phyloP scores from a whole-genome alignment of 2,888 invertebrate genomes.

The Drosophila kanekoi region DNA sequence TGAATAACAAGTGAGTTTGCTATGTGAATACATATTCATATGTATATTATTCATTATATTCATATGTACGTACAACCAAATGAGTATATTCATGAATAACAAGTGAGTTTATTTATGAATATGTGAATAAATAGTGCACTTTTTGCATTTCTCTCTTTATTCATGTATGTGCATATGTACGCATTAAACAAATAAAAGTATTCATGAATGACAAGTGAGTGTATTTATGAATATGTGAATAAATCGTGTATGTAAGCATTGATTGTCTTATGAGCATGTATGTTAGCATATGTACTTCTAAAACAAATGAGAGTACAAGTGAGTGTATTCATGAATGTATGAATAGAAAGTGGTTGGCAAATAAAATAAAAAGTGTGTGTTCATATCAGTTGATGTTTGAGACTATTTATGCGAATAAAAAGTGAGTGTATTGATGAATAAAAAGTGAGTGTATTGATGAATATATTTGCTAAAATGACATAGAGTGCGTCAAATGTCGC shows the following conservation, averaged over 20 bases:
- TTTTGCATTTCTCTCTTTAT: background rate
- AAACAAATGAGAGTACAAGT: conserved; percentile 1
- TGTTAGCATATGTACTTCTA: background rate
- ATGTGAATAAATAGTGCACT: background rate
- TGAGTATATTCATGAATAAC: conserved; percentile 18
- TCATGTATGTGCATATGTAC: background rate
- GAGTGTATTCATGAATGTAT: conserved; percentile 23
- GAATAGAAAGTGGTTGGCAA: conserved; percentile 7
- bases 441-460: background rate
- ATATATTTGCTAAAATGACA: background rate
- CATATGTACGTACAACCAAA: background rate
- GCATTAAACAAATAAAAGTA: background rate
- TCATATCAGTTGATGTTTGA: background rate
- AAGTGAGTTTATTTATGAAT: conserved; percentile 4
- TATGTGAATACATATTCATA: background rate
- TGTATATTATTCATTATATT: background rate
- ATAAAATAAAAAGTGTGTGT: background rate
- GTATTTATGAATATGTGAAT: conserved; percentile 13
- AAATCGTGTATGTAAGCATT: background rate
- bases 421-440: background rate
- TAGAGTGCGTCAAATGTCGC: no score
- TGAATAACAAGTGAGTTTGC: conserved; percentile 10
- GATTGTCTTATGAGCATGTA: no score
- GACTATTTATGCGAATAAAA: background rate
- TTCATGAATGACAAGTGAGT: conserved; percentile 8